These are phyloP conservation scores for Archivesica marissinica DNA, from an alignment of 1,140 invertebrate genomes.

Conservation along the genomic window DNA sequence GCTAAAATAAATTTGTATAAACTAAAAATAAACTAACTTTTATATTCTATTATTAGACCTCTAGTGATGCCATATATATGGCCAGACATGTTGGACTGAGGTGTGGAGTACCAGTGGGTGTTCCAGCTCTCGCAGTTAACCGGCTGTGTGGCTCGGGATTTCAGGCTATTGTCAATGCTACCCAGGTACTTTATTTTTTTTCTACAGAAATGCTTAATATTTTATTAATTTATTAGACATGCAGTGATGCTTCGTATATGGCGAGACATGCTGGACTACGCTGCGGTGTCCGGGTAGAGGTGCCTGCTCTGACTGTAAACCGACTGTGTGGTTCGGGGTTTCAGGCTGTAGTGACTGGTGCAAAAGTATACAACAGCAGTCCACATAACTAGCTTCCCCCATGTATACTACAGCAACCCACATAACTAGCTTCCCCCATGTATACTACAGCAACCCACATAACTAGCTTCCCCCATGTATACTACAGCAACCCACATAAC, in stretches of 20 bases:
- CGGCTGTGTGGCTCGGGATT: slow-evolving; percentile 96
- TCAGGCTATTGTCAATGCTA: slow-evolving; percentile 95
- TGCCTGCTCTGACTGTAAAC: slow-evolving; percentile 91
- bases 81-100: slow-evolving; percentile 94
- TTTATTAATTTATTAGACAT: slow-evolving; percentile 85
- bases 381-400: no score
- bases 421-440: no score
- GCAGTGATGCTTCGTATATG: slow-evolving; percentile 93
- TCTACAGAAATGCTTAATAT: neutral
- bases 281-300: slow-evolving; percentile 87
- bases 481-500: no score
- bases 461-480: no score
- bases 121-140: slow-evolving; percentile 93
- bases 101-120: slow-evolving; percentile 92
- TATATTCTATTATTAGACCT: slow-evolving; percentile 89
- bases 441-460: no score
- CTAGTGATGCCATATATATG: slow-evolving; percentile 94
- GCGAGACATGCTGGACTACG: slow-evolving; percentile 93
- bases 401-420: no score
- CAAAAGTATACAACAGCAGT: no score
- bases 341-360: slow-evolving; percentile 95
- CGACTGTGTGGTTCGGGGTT: slow-evolving; percentile 96
- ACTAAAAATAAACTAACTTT: no score
- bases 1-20: no score
- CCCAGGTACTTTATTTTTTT: slow-evolving; percentile 88